Evolutionary conservation across 2,113 vertebrate genomes (phyloP), one percentile per base, ranked within the genome.

Genomic region (Xenus cinereus): DNA sequence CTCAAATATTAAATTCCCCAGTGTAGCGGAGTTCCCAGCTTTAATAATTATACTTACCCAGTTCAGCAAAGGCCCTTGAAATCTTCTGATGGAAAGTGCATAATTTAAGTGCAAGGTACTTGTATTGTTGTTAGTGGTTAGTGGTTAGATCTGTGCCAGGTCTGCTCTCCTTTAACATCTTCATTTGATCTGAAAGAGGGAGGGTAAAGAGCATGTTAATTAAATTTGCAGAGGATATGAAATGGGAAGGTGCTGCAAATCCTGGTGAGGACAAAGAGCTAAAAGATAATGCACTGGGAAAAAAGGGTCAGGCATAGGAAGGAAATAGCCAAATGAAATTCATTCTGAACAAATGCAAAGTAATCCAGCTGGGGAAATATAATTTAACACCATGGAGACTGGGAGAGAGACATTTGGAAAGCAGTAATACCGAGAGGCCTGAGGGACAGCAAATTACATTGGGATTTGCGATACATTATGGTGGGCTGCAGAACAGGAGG

Each of bases 211-310:
- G 94, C 92, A 88, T 95, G 94, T 96, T 97, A 97, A 97, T 97
- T 96, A 96, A 97, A 97, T 97, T 97, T 97, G 94, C 95, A 97
- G 95, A 96, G 95, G 95, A 96, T 96, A 95, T 96, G 95, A 97
- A 97, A 96, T 91, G 95, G 95, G 95, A 97, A 96, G 96, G 95
- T 97, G 96, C 95, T 94, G 93, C 95, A 97, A 93, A 97, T 96
- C 95, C 95, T 95, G 90, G 84, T 95, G 86, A 96, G 93, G 95
- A 97, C 95, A 97, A 95, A 96, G 93, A 95, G 92, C 92, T 95
- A 91, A 95, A 93, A 96, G 95, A 93, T 95, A 96, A 96, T 94
- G 90, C 91, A 94, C 90, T 91, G 95, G 93, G 94, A 96, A 94
- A 96, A 86, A 43, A 89, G 96, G 96, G 95, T 97, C 95, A 97